Base-by-base conservation (phyloP, 2,797 vertebrate genomes). In the Odontamblyopus lacepedii region DNA sequence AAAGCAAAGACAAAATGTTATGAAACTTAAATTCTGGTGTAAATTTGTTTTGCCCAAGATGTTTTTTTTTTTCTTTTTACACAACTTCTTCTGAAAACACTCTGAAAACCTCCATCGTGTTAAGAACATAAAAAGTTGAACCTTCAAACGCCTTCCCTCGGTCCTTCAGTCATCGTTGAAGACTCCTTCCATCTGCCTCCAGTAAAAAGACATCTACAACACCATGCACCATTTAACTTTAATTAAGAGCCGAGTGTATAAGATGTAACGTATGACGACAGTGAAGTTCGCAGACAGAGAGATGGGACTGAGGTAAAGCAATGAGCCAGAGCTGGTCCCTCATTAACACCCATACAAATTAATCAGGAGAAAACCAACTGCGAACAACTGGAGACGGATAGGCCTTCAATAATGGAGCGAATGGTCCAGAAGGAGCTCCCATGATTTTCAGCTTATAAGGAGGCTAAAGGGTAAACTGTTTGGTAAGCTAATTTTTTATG, bases 161-260 rank as follows among this genome's bases (percentile, higher is more conserved):
- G 13, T 50, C 13, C 3, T 18, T 15, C 6, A 15, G 23, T 8
- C 38, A 44, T 48, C 63, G 18, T 2, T 12, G 26, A 12, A 48
- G 38, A 65, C n/a, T 67, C 55, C 63, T 30, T 15, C 2, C 26
- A 64, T 50, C 44, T 11, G 75, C 72, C 77, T 69, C 79, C 72
- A 78, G 56, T 73, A 77, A 53, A 56, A 71, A 53, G 59, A 71
- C 65, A 8, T 77, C 71, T 55, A 63, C 65, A 59, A 61, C 68
- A 48, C 57, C 78, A 85, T 30, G 72, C 75, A 16, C 77, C 85
- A 79, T 87, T 87, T 82, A 55, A 74, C 69, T 85, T 81, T 80
- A 82, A 88, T 86, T 79, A 89, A 79, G 75, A 82, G 64, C 35
- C 70, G 65, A 78, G 60, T 61, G 18, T 71, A 13, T 66, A 32